These are phyloP conservation scores for Muntiacus muntjak DNA, from an alignment of 2,113 vertebrate genomes.

Conservation along the genomic window DNA sequence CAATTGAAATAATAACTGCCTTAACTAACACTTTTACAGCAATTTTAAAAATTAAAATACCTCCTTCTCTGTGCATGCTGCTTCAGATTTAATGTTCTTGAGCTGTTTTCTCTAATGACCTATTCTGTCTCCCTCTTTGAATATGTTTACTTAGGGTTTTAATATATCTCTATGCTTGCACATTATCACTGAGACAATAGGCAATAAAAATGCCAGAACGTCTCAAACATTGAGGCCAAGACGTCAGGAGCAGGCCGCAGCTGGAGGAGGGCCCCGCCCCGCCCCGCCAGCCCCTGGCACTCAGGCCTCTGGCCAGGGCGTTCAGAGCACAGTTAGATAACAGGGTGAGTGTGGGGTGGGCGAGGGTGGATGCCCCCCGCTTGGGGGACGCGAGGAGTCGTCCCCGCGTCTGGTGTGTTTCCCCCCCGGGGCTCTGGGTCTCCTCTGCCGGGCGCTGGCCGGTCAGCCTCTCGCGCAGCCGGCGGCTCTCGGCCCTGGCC, in stretches of 20 bases:
- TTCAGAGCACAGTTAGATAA: slow-evolving; percentile 59
- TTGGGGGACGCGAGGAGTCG: slow-evolving; percentile 20
- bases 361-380: not conserved
- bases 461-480: rapidly evolving
- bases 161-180: slow-evolving; percentile 75
- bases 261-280: slow-evolving; percentile 63
- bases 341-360: slow-evolving; percentile 5
- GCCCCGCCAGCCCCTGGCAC: not conserved
- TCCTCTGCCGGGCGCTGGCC: not conserved
- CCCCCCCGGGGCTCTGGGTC: not conserved
- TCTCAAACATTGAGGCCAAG: slow-evolving; percentile 74
- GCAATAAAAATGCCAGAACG: slow-evolving; percentile 82
- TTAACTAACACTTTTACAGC: slow-evolving; percentile 12
- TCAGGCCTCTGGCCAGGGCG: slow-evolving; percentile 35
- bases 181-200: slow-evolving; percentile 80
- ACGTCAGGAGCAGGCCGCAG: slow-evolving; percentile 77
- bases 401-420: slow-evolving; percentile 8
- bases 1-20: not conserved
- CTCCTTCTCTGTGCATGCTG: not conserved
- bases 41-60: slow-evolving; percentile 40
- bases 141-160: slow-evolving; percentile 64
- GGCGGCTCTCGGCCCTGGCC: not conserved
- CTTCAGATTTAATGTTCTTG: slow-evolving; percentile 52
- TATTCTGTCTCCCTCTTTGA: slow-evolving; percentile 50
- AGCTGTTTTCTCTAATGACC: slow-evolving; percentile 56